Evolutionary conservation across 2,113 vertebrate species (phyloP).

Genomic region (Cercopithecus mona): DNA sequence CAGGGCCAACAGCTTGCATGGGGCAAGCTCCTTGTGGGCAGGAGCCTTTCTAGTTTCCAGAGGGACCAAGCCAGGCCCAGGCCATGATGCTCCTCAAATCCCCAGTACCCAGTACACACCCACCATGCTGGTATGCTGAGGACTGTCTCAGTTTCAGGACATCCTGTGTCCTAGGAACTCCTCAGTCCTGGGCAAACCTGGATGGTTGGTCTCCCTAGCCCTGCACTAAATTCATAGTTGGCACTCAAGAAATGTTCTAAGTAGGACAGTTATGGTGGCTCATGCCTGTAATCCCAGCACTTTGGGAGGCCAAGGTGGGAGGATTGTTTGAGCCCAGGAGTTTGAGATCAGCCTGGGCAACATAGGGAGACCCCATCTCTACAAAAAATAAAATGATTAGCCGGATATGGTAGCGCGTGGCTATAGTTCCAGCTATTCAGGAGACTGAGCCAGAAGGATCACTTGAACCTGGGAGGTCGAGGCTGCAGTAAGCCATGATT

Average conservation of each 20-base stretch:
- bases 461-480: too few relatives aligned
- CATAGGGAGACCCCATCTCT: too few relatives aligned
- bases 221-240: background rate
- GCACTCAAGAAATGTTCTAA: background rate
- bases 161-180: background rate
- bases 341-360: too few relatives aligned
- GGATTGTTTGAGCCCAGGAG: too few relatives aligned
- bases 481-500: too few relatives aligned
- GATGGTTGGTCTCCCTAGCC: background rate
- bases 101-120: background rate
- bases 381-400: too few relatives aligned
- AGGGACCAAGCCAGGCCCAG: background rate
- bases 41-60: background rate
- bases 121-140: background rate
- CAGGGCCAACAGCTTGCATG: background rate
- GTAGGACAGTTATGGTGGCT: background rate
- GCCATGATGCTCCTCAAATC: background rate
- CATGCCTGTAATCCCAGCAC: too few relatives aligned
- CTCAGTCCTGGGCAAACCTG: background rate
- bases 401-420: too few relatives aligned
- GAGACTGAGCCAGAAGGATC: too few relatives aligned
- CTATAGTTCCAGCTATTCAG: too few relatives aligned
- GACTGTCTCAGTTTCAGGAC: background rate
- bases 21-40: background rate
- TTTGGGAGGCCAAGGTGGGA: too few relatives aligned